Percentiles rank a stretch among this genome's conserved stretches.
Conservation (phyloP, 2,797 vertebrate species). For the Ficedula albicollis region DNA sequence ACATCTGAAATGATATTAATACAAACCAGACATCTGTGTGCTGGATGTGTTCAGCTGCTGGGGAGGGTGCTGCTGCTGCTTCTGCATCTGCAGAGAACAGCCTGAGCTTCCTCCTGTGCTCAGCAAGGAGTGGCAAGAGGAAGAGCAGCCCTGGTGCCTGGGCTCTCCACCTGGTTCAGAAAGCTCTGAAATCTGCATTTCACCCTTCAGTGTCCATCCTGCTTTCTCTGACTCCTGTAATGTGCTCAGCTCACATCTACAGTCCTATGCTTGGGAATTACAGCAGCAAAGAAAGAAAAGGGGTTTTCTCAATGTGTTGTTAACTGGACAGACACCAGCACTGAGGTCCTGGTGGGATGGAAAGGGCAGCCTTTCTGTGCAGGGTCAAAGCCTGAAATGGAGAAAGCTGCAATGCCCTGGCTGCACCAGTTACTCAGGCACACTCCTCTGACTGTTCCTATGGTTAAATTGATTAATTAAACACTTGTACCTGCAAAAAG, state of each 20-base stretch:
- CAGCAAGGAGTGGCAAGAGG: background rate
- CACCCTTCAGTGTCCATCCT: background rate
- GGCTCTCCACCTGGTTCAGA: background rate
- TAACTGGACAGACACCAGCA: background rate
- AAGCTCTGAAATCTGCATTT: background rate
- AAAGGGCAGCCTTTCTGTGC: background rate
- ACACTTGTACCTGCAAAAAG: background rate
- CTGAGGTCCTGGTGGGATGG: background rate
- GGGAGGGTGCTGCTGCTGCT: background rate
- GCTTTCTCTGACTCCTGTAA: background rate
- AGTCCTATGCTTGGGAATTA: background rate
- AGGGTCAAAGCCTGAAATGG: background rate
- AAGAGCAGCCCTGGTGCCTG: rapidly evolving
- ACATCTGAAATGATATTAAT: slow-evolving; percentile 43
- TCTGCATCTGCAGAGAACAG: slow-evolving; percentile 1
- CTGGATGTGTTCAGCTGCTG: slow-evolving; percentile 29
- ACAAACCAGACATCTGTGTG: slow-evolving; percentile 16
- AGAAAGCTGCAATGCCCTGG: background rate
- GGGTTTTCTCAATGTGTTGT: background rate
- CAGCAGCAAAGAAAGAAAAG: background rate
- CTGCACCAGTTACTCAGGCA: background rate
- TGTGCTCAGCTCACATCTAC: background rate
- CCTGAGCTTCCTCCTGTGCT: background rate
- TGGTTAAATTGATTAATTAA: background rate
- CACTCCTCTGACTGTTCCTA: background rate